Base-by-base conservation (phyloP, 1,140 invertebrate genomes). In the Choristoneura fumiferana region DNA sequence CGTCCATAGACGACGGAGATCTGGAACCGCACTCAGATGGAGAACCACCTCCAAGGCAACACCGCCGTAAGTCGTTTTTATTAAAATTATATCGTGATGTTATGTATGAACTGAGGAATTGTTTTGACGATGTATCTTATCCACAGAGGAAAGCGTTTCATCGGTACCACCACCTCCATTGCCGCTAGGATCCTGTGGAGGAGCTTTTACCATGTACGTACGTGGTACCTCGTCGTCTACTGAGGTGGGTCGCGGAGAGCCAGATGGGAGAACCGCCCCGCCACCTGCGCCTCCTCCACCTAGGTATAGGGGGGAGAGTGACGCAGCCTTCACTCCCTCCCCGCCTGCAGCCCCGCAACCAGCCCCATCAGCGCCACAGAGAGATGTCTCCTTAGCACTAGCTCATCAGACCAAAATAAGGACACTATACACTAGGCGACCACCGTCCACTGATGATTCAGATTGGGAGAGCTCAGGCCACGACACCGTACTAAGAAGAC, bases 151-250 rank as follows among this genome's bases (percentile, higher is more conserved):
- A 54, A 81, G 75, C 36, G 84, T 81, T 33, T 78, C 82, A 36
- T 86, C 85, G 36, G 84, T 91, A 1, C 87, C 90, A 18, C 89
- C 91, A 14, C 91, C 92, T 0, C 90, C 92, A 0, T 71, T 92
- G 53, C 91, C 92, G 0, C 68, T 91, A 1, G 90, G 91, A 39
- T 90, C 91, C 1, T 84, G 84, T 39, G 87, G 89, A 2, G 92
- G 94, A n/a, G 96, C 96, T n/a, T 97, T 97, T 73, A 96, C 95
- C 8, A 96, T 94, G 77, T 98, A 97, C 74, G 96, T 97, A 0
- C 91, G 96, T 38, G 93, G 95, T 62, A 65, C 94, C 8, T 95
- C 93, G 58, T 57, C 76, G 1, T 61, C 70, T 6, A 96, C 96
- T 62, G 96, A 97, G 4, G 91, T 95, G 18, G 93, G 95, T 58